A percentile compares a stretch with the other conserved stretches of the same genome.
These are phyloP conservation scores for Drosophila conformis DNA, from an alignment of 2,888 invertebrate species.

Conservation along the genomic window DNA sequence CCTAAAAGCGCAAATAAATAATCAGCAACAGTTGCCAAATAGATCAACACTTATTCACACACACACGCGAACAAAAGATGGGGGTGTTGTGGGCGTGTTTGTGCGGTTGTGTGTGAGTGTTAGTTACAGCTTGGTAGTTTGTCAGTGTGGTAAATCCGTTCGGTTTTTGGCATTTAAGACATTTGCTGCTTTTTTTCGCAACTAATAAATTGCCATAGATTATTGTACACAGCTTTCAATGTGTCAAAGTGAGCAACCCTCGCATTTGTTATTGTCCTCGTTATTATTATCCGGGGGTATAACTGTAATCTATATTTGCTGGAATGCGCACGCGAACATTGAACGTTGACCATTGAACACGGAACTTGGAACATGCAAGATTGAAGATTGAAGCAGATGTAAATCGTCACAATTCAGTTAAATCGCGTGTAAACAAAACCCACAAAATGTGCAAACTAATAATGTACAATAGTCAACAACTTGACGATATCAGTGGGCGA, in stretches of 20 bases:
- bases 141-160: slow-evolving; percentile 62
- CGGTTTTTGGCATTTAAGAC: slow-evolving; percentile 70
- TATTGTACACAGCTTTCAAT: slow-evolving; percentile 64
- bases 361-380: slow-evolving; percentile 15
- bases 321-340: slow-evolving; percentile 33
- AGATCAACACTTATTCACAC: slow-evolving; percentile 64
- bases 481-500: slow-evolving; percentile 5
- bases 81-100: slow-evolving; percentile 41
- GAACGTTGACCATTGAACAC: slow-evolving; percentile 31
- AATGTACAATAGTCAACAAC: slow-evolving; percentile 36
- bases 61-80: not conserved
- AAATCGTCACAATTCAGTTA: slow-evolving; percentile 66
- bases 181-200: slow-evolving; percentile 30
- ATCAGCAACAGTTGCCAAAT: slow-evolving; percentile 79
- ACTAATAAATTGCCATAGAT: slow-evolving; percentile 77
- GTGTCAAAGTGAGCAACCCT: slow-evolving; percentile 57
- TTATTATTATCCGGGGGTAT: slow-evolving; percentile 21
- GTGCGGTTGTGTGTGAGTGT: slow-evolving; percentile 17
- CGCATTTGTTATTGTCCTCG: slow-evolving; percentile 60
- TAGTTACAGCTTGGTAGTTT: slow-evolving; percentile 30
- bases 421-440: slow-evolving; percentile 52
- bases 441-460: slow-evolving; percentile 43
- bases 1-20: slow-evolving; percentile 79
- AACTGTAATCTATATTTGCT: slow-evolving; percentile 55
- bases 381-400: slow-evolving; percentile 73